Evolutionary conservation across 2,888 invertebrate species (phyloP), one percentile per base, ranked within the genome.

Genomic region (Pycnomerus fuliginosus): DNA sequence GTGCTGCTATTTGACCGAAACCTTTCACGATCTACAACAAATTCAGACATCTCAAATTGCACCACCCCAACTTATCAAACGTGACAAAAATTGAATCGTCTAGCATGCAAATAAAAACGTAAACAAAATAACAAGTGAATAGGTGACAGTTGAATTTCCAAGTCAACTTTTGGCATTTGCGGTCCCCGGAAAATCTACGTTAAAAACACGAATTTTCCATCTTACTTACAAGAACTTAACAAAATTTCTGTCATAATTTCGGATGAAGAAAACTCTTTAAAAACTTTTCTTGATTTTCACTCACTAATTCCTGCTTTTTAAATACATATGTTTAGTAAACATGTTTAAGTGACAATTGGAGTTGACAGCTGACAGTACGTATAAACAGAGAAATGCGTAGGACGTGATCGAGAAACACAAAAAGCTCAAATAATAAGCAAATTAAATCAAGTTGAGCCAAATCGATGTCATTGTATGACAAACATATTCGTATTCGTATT

Each of bases 1-100:
- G 67, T 67, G 41, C 68, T 67, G 42, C 66, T 67, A 39, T 64
- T 60, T 1, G 64, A 64, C 32, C 64, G 63, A 41, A 67, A 68
- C 17, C 64, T 50, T 41, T 68, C 67, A 29, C 61, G 64, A 46
- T 64, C 67, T 68, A 53, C 23, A 56, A 62, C 55, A 55, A 60
- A 60, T 35, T 54, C 38, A 11, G 44, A 50, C 56, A 58, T 54
- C 40, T 30, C 37, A n/a, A 12, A 28, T 10, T 27, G 7, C 10
- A n/a, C 4, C n/a, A n/a, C n/a, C n/a, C n/a, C n/a, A n/a, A n/a
- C 13, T 20, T 20, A 20, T 20, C 4, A 20, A 5, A 20, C 20
- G 5, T 8, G 3, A 13, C 2, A 22, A 38, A 29, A 23, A n/a
- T n/a, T n/a, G n/a, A n/a, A n/a, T n/a, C n/a, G n/a, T n/a, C n/a